Evolutionary conservation across 2,888 invertebrate genomes (phyloP).

Genomic region (Antheraea yamamai): DNA sequence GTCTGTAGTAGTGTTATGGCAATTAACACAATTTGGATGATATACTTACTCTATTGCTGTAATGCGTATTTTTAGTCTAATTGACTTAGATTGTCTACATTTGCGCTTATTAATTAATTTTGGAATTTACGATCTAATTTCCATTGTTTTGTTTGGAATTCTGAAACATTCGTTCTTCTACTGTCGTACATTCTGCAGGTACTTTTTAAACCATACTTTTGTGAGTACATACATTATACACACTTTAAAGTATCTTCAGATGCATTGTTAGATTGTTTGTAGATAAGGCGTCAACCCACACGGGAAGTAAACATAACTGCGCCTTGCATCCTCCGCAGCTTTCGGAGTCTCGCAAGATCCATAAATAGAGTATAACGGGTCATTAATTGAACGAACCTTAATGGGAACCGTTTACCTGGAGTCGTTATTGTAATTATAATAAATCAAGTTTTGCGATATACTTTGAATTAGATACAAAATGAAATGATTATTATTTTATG

Average conservation of each 20-base stretch:
- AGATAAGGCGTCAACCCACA: conserved; percentile 2
- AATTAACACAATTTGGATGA: not conserved
- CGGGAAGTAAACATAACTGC: conserved; percentile 1
- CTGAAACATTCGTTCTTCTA: not conserved
- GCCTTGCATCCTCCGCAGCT: not conserved
- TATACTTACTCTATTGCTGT: not conserved
- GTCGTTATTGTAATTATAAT: not conserved
- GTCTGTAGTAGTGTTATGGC: not conserved
- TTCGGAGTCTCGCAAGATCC: not conserved
- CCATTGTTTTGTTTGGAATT: not conserved
- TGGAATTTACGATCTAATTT: not conserved
- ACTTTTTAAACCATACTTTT: not conserved
- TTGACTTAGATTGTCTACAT: not conserved
- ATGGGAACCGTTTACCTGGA: conserved; percentile 1
- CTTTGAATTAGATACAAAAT: not conserved
- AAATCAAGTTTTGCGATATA: not conserved
- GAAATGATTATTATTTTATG: not conserved
- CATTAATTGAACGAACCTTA: conserved; percentile 3
- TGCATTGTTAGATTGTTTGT: not conserved
- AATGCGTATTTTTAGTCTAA: not conserved
- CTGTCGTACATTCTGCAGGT: not conserved
- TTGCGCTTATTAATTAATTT: not conserved
- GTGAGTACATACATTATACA: not conserved
- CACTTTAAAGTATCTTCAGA: not conserved
- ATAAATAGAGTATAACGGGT: conserved; percentile 4